A percentile compares a stretch with the other conserved stretches of the same genome.
Evolutionary conservation across 2,113 vertebrate genomes (phyloP).

Genomic region (Thamnophis sirtalis): DNA sequence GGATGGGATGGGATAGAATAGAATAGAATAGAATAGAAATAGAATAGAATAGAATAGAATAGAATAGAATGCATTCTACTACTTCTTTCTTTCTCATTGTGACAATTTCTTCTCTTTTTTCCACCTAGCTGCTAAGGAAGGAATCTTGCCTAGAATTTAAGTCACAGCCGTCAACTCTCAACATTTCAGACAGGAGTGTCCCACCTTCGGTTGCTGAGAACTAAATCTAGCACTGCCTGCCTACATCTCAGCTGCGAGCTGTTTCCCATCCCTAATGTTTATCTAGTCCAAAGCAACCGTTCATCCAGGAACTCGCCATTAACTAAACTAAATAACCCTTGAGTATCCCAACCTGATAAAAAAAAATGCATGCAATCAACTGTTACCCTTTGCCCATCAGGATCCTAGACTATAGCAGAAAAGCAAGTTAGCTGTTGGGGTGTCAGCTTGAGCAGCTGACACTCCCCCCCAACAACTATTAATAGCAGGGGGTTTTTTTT

Average conservation of each 20-base stretch:
- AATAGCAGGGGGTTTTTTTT: not conserved
- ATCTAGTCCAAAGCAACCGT: not conserved
- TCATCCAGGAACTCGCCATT: not conserved
- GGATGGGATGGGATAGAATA: no score
- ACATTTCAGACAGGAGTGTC: not conserved
- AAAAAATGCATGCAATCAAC: not conserved
- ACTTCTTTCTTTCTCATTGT: not conserved
- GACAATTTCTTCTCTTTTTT: not conserved
- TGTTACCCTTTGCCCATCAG: not conserved
- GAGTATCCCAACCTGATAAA: not conserved
- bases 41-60: no score
- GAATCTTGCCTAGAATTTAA: not conserved
- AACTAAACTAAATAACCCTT: not conserved
- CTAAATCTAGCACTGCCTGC: not conserved
- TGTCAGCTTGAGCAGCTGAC: not conserved
- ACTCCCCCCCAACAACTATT: not conserved
- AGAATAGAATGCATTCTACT: not conserved
- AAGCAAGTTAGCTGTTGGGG: not conserved
- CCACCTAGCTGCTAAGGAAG: not conserved
- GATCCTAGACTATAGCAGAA: not conserved
- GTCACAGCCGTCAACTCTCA: not conserved
- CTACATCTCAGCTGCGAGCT: not conserved
- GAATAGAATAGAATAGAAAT: no score
- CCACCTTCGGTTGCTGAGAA: not conserved
- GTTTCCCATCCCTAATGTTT: not conserved